Evolutionary conservation across 2,888 invertebrate genomes (phyloP).

Genomic region (Rhodophaea formosa): DNA sequence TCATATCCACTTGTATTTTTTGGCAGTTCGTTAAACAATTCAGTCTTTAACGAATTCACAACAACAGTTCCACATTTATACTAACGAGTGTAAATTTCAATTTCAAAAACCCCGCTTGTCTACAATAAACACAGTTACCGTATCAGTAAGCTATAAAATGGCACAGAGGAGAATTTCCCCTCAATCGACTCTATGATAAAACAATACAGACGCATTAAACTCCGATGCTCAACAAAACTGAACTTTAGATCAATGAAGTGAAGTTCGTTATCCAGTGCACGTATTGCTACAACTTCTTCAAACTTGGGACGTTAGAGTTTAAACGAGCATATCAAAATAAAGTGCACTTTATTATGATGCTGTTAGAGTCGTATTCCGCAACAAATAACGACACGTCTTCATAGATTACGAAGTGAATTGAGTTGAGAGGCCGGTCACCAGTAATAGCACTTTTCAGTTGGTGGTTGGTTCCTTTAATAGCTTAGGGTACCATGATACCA

Average conservation of each 20-base stretch:
- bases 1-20: too few relatives aligned
- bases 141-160: conserved; percentile 16
- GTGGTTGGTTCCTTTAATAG: too few relatives aligned
- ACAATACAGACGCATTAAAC: conserved; percentile 15
- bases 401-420: too few relatives aligned
- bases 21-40: conserved; percentile 2
- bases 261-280: conserved; percentile 3
- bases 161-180: conserved; percentile 10
- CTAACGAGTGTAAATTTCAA: background rate
- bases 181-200: conserved; percentile 19
- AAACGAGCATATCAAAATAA: conserved; percentile 7
- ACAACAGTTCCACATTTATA: background rate
- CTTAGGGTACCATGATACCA: too few relatives aligned
- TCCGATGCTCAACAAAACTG: background rate
- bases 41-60: background rate
- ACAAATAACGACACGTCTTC: background rate
- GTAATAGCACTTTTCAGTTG: too few relatives aligned
- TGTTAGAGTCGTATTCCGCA: background rate
- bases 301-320: background rate
- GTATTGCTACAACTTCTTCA: background rate
- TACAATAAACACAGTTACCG: background rate
- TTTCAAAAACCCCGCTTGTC: background rate
- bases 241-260: background rate
- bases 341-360: conserved; percentile 5
- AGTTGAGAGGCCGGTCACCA: too few relatives aligned